These are phyloP conservation scores for Megalops cyprinoides DNA, from an alignment of 2,797 vertebrate species.

Conservation along the genomic window DNA sequence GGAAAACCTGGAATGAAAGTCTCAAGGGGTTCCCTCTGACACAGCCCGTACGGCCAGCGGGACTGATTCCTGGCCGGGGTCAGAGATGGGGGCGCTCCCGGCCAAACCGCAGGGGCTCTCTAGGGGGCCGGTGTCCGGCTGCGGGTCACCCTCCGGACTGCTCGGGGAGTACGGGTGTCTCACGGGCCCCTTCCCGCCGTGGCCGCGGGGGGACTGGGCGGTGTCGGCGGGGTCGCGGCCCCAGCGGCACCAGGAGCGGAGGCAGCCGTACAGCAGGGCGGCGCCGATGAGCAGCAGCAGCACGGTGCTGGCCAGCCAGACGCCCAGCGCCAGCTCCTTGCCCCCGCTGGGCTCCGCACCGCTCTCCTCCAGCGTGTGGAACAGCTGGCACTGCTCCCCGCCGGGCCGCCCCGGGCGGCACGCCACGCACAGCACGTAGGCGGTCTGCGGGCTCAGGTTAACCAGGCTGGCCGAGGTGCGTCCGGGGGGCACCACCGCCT, in stretches of 20 bases:
- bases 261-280: slow-evolving; percentile 80
- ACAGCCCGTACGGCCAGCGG: slow-evolving; percentile 54
- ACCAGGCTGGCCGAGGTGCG: slow-evolving; percentile 77
- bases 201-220: no score
- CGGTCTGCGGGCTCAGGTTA: slow-evolving; percentile 83
- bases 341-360: slow-evolving; percentile 63
- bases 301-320: slow-evolving; percentile 85
- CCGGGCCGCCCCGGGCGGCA: slow-evolving; percentile 83
- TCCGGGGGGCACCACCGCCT: slow-evolving; percentile 82
- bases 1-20: neutral
- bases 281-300: slow-evolving; percentile 79
- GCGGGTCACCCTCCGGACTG: slow-evolving; percentile 55
- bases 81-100: slow-evolving; percentile 41
- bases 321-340: slow-evolving; percentile 81
- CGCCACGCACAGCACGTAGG: slow-evolving; percentile 85
- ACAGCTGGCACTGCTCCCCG: slow-evolving; percentile 83
- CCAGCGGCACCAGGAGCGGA: slow-evolving; percentile 73
- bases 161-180: slow-evolving; percentile 52
- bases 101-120: slow-evolving; percentile 61
- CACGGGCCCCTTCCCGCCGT: slow-evolving; percentile 28
- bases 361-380: slow-evolving; percentile 72
- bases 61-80: slow-evolving; percentile 61
- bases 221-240: slow-evolving; percentile 42
- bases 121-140: slow-evolving; percentile 57
- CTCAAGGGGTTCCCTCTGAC: slow-evolving; percentile 37